Percentiles rank a stretch among this genome's conserved stretches.
Evolutionary conservation across 2,888 invertebrate species (phyloP).

Genomic region (Boloria euphrosyne): DNA sequence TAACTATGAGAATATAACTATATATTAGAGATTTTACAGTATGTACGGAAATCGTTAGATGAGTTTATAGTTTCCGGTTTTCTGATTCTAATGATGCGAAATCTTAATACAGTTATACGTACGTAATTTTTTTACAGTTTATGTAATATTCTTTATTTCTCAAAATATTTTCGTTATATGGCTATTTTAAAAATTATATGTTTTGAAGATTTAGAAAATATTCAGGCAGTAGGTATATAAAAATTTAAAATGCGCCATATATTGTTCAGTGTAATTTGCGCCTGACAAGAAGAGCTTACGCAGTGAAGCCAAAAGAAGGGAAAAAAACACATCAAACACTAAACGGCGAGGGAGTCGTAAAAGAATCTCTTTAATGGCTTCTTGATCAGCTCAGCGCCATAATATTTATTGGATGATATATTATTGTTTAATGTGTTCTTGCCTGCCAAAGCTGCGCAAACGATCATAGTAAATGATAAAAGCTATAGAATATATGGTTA

Average conservation of each 20-base stretch:
- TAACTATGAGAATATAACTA: slow-evolving; percentile 4
- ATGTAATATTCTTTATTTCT: too few relatives aligned
- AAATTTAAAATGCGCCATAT: too few relatives aligned
- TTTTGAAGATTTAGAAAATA: too few relatives aligned
- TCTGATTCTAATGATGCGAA: slow-evolving; percentile 8
- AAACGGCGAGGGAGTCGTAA: slow-evolving; percentile 48
- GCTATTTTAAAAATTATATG: too few relatives aligned
- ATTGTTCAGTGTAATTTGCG: too few relatives aligned
- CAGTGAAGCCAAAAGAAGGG: slow-evolving; percentile 38
- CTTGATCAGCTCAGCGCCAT: slow-evolving; percentile 54
- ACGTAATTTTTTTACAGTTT: too few relatives aligned
- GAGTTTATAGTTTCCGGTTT: slow-evolving; percentile 10
- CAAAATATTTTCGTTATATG: too few relatives aligned
- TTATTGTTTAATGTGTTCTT: slow-evolving; percentile 39
- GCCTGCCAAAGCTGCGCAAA: slow-evolving; percentile 30
- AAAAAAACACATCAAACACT: slow-evolving; percentile 43
- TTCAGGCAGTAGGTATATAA: too few relatives aligned
- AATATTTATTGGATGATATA: slow-evolving; percentile 46
- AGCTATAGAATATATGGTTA: too few relatives aligned
- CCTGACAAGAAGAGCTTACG: slow-evolving; percentile 6
- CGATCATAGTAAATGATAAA: not conserved
- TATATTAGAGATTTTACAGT: not conserved
- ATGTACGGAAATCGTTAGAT: slow-evolving; percentile 10
- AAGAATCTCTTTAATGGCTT: slow-evolving; percentile 51
- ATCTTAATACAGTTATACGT: not conserved